A percentile compares a stretch with the other conserved stretches of the same genome.
Evolutionary conservation across 2,888 invertebrate species (phyloP).

Genomic region (Bugula neritina): DNA sequence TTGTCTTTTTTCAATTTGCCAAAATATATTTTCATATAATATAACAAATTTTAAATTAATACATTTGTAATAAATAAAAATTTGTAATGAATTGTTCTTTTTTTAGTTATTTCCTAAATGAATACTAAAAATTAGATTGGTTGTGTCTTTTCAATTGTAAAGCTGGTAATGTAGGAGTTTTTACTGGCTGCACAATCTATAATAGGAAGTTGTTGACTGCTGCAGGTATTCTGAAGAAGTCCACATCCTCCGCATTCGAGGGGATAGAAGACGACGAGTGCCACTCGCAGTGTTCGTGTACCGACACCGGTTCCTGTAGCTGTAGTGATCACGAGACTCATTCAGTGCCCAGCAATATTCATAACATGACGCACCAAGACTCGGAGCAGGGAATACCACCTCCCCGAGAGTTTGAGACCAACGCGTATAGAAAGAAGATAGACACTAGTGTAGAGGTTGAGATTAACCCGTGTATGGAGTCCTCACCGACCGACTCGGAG

Average conservation of each 20-base stretch:
- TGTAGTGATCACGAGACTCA: slow-evolving; percentile 8
- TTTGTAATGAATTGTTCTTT: too few relatives aligned
- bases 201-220: too few relatives aligned
- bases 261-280: slow-evolving; percentile 18
- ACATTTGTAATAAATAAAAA: too few relatives aligned
- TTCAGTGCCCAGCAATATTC: neutral
- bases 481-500: slow-evolving; percentile 8
- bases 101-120: too few relatives aligned
- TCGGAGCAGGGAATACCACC: slow-evolving; percentile 17
- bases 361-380: neutral
- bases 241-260: slow-evolving; percentile 21
- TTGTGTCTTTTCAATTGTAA: too few relatives aligned
- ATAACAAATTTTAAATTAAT: too few relatives aligned
- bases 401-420: slow-evolving; percentile 17
- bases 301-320: slow-evolving; percentile 18
- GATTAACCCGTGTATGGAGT: neutral
- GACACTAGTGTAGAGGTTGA: neutral
- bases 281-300: slow-evolving; percentile 17
- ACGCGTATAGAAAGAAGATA: neutral
- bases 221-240: slow-evolving; percentile 25
- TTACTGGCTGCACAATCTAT: too few relatives aligned
- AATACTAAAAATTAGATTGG: too few relatives aligned
- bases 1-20: too few relatives aligned
- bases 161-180: too few relatives aligned
- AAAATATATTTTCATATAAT: too few relatives aligned